A percentile compares a stretch with the other conserved stretches of the same genome.
These are phyloP conservation scores for Lochmaea capreae DNA, from an alignment of 2,888 invertebrate genomes.

Conservation along the genomic window DNA sequence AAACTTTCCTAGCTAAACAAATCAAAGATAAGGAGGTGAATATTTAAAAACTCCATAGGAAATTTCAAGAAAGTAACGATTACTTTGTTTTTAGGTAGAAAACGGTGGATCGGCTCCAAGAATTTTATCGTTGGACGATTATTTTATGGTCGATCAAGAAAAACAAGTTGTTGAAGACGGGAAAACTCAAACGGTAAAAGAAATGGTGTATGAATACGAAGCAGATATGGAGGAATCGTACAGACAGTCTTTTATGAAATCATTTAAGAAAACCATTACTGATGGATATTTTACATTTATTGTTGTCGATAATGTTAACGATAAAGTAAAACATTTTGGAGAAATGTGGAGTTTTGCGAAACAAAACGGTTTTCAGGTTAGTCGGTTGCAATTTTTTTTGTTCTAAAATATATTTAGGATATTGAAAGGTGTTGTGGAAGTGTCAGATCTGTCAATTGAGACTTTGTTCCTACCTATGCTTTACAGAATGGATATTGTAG, in stretches of 20 bases:
- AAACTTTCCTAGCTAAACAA: conserved; percentile 88
- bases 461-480: no score
- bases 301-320: conserved; percentile 92
- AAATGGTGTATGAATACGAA: conserved; percentile 91
- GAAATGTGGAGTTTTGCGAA: conserved; percentile 91
- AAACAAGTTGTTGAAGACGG: conserved; percentile 78
- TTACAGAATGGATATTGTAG: no score
- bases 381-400: conserved; percentile 28
- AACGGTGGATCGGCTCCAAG: conserved; percentile 90
- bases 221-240: conserved; percentile 85
- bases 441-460: no score
- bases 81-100: conserved; percentile 69
- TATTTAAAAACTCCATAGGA: no score
- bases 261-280: conserved; percentile 89
- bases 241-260: conserved; percentile 83
- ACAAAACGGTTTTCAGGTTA: conserved; percentile 85
- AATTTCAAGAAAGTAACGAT: not conserved
- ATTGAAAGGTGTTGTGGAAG: no score
- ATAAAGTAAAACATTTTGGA: conserved; percentile 82
- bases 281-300: conserved; percentile 94
- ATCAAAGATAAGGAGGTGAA: conserved; percentile 82
- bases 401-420: no score
- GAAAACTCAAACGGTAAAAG: conserved; percentile 75
- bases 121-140: conserved; percentile 94
- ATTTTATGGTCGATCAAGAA: conserved; percentile 91